A percentile compares a stretch with the other conserved stretches of the same genome.
phyloP scores from a whole-genome alignment of 2,113 vertebrate genomes.

The Miniopterus natalensis region DNA sequence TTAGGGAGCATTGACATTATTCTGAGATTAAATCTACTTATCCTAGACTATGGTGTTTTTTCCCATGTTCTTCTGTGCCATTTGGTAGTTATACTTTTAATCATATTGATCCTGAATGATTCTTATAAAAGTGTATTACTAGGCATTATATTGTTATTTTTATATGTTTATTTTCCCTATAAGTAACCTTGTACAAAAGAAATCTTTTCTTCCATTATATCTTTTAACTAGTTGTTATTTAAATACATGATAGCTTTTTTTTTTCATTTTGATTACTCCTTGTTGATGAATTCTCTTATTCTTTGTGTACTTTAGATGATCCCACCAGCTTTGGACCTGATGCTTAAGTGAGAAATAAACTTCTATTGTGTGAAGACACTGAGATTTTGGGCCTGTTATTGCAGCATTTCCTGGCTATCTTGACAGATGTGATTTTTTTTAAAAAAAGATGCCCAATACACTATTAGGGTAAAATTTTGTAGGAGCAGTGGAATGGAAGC shows the following conservation, averaged over 20 bases:
- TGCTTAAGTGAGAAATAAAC: not conserved
- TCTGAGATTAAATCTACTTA: not conserved
- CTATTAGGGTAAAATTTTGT: not conserved
- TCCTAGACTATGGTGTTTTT: not conserved
- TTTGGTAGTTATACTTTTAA: not conserved
- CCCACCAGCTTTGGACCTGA: not conserved
- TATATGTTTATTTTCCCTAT: not conserved
- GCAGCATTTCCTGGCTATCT: not conserved
- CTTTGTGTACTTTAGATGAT: not conserved
- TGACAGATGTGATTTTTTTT: not conserved
- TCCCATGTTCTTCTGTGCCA: not conserved
- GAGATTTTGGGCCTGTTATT: not conserved
- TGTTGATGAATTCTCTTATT: not conserved
- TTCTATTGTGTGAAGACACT: not conserved
- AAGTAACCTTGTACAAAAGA: not conserved
- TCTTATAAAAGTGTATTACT: slow-evolving; percentile 1
- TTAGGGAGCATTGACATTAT: not conserved
- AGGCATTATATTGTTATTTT: not conserved
- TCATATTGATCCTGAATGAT: not conserved
- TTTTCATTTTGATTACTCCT: not conserved
- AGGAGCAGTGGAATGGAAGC: not conserved
- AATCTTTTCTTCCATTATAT: not conserved
- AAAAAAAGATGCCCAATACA: not conserved
- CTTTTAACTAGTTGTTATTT: not conserved
- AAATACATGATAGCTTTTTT: not conserved